These are phyloP conservation scores for Tarsius wallacei DNA, from an alignment of 2,797 vertebrate genomes.

Conservation along the genomic window DNA sequence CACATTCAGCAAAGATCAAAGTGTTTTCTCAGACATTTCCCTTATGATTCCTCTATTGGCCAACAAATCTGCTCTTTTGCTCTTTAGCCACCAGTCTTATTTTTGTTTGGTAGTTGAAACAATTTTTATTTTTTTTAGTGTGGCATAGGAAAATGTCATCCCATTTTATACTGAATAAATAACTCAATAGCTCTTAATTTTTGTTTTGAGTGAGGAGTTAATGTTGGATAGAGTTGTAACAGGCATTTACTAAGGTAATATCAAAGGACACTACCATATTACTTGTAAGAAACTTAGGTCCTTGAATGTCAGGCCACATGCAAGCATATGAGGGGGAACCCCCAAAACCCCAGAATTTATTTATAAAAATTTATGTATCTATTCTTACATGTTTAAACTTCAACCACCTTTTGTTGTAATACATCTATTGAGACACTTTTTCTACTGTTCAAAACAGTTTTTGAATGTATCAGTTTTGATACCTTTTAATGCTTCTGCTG, in stretches of 20 bases:
- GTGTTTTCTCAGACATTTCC: background rate
- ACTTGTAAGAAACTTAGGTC: background rate
- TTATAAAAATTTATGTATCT: too few relatives aligned
- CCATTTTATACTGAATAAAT: slow-evolving; percentile 47
- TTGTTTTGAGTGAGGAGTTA: slow-evolving; percentile 19
- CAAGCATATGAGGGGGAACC: background rate
- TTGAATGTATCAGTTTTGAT: too few relatives aligned
- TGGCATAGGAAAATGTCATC: slow-evolving; percentile 49
- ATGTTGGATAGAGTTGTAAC: slow-evolving; percentile 38
- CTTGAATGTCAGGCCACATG: background rate
- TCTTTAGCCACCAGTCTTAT: slow-evolving; percentile 55
- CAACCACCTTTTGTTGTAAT: too few relatives aligned
- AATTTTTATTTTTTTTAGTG: slow-evolving; percentile 63
- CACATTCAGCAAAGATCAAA: slow-evolving; percentile 40
- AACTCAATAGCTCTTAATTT: background rate
- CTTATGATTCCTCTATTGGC: slow-evolving; percentile 60
- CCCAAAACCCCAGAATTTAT: too few relatives aligned
- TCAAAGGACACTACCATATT: background rate
- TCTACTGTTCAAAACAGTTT: too few relatives aligned
- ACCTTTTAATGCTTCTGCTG: too few relatives aligned
- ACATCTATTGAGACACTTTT: too few relatives aligned
- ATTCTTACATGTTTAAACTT: too few relatives aligned
- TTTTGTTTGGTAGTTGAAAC: slow-evolving; percentile 67
- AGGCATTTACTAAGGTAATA: slow-evolving; percentile 6
- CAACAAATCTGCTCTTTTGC: background rate